A percentile compares a stretch with the other conserved stretches of the same genome.
These are phyloP conservation scores for Neosilurus hyrtlii DNA, from an alignment of 2,797 vertebrate species.

Conservation along the genomic window DNA sequence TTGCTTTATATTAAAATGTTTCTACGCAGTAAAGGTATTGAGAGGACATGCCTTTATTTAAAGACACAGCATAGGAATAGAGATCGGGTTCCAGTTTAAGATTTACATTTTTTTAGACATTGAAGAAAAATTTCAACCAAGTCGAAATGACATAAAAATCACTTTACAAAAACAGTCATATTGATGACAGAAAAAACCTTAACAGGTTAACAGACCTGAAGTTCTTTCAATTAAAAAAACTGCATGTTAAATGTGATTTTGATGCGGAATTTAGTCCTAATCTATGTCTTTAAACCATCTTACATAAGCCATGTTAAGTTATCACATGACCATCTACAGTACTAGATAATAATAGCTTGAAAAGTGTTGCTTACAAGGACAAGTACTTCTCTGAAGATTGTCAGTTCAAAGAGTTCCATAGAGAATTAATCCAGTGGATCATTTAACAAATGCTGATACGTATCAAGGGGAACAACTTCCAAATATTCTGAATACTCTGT, in stretches of 20 bases:
- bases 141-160: neutral
- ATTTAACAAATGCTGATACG: neutral
- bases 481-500: neutral
- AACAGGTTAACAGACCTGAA: neutral
- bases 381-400: neutral
- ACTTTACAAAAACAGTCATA: neutral
- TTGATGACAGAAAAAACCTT: neutral
- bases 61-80: neutral
- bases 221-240: neutral
- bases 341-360: neutral
- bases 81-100: neutral
- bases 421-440: neutral
- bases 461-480: neutral
- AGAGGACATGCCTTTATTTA: slow-evolving; percentile 1
- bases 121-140: neutral
- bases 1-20: neutral
- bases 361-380: neutral
- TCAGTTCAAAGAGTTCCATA: neutral
- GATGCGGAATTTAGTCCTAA: neutral
- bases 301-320: neutral
- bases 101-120: neutral
- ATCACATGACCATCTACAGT: neutral
- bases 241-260: neutral
- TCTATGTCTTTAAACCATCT: neutral
- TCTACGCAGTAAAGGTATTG: neutral